A percentile compares a stretch with the other conserved stretches of the same genome.
Evolutionary conservation across 2,113 vertebrate species (phyloP).

Genomic region (Fregata magnificens): DNA sequence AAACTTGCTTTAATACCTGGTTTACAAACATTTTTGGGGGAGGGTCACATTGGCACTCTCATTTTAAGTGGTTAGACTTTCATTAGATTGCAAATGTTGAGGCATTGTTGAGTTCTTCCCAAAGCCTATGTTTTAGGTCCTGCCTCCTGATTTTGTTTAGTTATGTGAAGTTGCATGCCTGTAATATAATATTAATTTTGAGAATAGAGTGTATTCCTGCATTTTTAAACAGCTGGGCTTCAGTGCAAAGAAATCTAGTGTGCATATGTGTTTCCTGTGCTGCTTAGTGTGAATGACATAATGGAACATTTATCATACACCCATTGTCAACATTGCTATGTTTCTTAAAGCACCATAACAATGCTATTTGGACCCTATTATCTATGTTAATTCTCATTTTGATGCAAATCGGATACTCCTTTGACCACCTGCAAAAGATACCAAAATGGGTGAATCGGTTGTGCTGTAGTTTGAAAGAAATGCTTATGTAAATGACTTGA

Average conservation of each 20-base stretch:
- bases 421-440: background rate
- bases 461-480: background rate
- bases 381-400: background rate
- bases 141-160: background rate
- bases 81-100: background rate
- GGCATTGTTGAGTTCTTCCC: background rate
- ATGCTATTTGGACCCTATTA: background rate
- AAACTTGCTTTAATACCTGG: background rate
- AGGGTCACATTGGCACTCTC: background rate
- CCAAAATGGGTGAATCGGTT: background rate
- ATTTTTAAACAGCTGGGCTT: constrained; percentile 31
- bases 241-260: constrained; percentile 9
- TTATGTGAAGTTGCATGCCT: constrained; percentile 42
- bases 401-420: background rate
- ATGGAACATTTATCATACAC: background rate
- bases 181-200: background rate
- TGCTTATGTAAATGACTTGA: background rate
- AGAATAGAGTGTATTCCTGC: background rate
- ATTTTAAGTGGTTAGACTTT: background rate
- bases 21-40: background rate
- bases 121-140: background rate
- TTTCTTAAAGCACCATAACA: background rate
- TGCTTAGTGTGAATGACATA: constrained; percentile 12
- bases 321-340: background rate
- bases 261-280: constrained; percentile 4